Conservation (phyloP, 2,797 vertebrate species). For the Mormyrus proboscirostris region DNA sequence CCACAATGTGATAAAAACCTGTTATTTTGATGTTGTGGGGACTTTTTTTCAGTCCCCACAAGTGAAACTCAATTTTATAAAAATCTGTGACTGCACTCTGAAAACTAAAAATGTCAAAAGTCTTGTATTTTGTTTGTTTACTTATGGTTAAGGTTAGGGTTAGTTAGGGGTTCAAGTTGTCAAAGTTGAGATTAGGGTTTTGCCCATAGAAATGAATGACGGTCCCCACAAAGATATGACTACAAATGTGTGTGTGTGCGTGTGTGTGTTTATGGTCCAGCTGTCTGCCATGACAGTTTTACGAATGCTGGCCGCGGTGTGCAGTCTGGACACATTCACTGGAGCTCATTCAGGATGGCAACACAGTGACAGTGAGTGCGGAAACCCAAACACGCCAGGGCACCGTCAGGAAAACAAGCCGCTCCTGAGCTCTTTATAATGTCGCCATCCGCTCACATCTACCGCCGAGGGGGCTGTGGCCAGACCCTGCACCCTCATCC, state of each 20-base stretch:
- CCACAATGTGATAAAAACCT: neutral
- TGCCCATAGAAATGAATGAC: neutral
- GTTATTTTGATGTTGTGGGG: neutral
- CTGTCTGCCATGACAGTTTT: conserved; percentile 51
- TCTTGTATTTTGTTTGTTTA: neutral
- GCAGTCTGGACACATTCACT: conserved; percentile 57
- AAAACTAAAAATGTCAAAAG: neutral
- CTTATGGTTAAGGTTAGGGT: neutral
- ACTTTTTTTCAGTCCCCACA: neutral
- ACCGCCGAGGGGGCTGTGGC: neutral
- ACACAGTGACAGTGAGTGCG: conserved; percentile 44
- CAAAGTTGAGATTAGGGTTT: neutral
- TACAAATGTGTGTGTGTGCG: neutral
- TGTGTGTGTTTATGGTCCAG: conserved; percentile 22
- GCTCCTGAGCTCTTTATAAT: neutral
- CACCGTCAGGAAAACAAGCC: neutral
- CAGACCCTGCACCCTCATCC: neutral
- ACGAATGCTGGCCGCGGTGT: conserved; percentile 50
- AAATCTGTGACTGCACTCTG: neutral
- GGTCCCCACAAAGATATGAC: neutral
- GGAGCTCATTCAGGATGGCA: conserved; percentile 54
- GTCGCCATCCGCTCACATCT: no score
- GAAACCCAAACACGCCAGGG: conserved; percentile 18
- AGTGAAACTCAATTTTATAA: neutral
- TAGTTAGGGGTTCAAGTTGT: neutral